Conservation (phyloP, 2,113 vertebrate genomes). For the Serilophus lunatus region DNA sequence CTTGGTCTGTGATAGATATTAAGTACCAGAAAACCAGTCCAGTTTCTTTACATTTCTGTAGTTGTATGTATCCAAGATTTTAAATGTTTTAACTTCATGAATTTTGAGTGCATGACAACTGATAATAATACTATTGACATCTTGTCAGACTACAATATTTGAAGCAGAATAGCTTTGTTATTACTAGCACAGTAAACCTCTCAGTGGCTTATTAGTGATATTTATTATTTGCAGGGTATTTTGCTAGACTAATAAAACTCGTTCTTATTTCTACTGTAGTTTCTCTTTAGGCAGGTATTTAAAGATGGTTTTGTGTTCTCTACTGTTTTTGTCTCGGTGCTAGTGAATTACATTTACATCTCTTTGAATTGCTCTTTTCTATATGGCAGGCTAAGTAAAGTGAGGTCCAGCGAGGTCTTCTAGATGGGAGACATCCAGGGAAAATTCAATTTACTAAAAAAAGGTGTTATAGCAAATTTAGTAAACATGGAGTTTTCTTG, state of each 20-base stretch:
- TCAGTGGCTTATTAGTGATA: conserved; percentile 5
- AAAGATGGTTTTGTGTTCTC: neutral
- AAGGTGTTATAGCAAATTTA: neutral
- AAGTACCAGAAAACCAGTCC: neutral
- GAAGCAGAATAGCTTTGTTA: neutral
- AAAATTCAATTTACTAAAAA: neutral
- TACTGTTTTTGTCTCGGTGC: neutral
- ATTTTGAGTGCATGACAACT: neutral
- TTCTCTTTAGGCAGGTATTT: conserved; percentile 14
- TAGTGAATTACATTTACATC: neutral
- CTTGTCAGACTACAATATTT: neutral
- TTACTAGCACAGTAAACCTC: conserved; percentile 3
- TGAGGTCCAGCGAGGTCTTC: neutral
- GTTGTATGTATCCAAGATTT: neutral
- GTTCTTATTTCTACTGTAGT: conserved; percentile 9
- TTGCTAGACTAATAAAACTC: conserved; percentile 8
- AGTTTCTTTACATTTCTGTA: neutral
- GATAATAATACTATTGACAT: neutral
- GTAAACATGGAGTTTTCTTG: neutral
- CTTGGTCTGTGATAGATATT: neutral
- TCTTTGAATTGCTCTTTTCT: neutral
- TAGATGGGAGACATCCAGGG: neutral
- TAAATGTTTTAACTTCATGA: neutral
- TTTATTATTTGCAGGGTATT: conserved; percentile 29
- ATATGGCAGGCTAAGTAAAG: neutral